These are phyloP conservation scores for Mareca strepera DNA, from an alignment of 2,797 vertebrate species.

Conservation along the genomic window DNA sequence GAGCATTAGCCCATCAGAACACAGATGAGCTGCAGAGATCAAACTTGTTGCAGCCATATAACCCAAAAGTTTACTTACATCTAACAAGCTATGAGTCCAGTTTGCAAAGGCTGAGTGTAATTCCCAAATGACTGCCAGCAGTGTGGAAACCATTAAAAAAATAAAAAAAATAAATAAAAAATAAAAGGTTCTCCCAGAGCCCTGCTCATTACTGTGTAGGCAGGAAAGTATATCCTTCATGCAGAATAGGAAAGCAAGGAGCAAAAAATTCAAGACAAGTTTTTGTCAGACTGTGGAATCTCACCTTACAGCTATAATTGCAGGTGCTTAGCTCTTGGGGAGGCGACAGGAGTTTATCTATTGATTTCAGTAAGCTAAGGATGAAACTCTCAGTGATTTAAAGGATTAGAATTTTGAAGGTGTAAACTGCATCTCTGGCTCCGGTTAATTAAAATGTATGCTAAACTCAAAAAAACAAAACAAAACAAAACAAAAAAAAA, in stretches of 20 bases:
- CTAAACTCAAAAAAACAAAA: not conserved
- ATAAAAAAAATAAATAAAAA: not conserved
- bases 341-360: not conserved
- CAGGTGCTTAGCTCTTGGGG: not conserved
- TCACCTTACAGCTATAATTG: not conserved
- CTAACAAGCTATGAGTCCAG: not conserved
- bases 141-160: not conserved
- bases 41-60: not conserved
- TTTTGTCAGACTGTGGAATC: not conserved
- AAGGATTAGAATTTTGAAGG: conserved; percentile 1
- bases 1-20: not conserved
- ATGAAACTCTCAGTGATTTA: not conserved
- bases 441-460: conserved; percentile 11
- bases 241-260: not conserved
- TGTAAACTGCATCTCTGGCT: not conserved
- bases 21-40: not conserved
- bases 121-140: not conserved
- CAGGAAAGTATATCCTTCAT: not conserved
- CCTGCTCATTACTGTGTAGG: not conserved
- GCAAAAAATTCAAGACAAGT: not conserved
- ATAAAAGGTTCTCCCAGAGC: not conserved
- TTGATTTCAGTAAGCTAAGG: not conserved
- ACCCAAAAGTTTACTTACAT: not conserved
- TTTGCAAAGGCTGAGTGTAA: not conserved
- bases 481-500: not conserved